A percentile compares a stretch with the other conserved stretches of the same genome.
Conservation (phyloP, 2,797 vertebrate species). For the Perodicticus potto region DNA sequence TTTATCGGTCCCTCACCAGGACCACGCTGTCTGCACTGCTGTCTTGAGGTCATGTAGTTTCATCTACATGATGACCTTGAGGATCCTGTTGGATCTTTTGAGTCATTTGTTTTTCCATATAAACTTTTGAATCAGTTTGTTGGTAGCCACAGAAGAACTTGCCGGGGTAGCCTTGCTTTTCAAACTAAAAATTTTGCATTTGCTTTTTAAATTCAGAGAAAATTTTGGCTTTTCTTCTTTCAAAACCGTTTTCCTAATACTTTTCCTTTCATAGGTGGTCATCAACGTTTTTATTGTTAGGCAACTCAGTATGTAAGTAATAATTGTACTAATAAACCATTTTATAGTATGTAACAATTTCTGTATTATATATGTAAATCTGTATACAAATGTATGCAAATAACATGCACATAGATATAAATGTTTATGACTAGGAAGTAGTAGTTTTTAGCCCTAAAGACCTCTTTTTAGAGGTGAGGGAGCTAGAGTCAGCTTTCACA, state of each 20-base stretch:
- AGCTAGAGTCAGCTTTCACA: background rate
- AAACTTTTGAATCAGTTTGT: conserved; percentile 14
- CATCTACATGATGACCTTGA: background rate
- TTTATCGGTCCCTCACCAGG: background rate
- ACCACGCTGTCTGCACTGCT: conserved; percentile 4
- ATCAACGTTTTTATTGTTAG: background rate
- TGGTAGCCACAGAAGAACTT: background rate
- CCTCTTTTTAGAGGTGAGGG: background rate
- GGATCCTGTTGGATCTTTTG: background rate
- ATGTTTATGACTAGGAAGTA: background rate
- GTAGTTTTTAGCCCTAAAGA: conserved; percentile 5
- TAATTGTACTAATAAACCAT: background rate
- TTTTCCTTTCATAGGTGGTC: background rate
- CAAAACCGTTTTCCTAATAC: background rate
- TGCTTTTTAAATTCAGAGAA: background rate
- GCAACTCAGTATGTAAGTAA: background rate
- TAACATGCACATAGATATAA: background rate
- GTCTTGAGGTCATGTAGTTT: background rate
- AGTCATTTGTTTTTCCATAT: background rate
- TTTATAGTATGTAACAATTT: background rate
- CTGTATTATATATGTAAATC: background rate
- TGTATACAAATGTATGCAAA: background rate
- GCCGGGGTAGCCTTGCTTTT: conserved; percentile 1
- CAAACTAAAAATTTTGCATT: conserved; percentile 31
- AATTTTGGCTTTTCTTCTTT: conserved; percentile 28